Base-by-base conservation (phyloP, 2,113 vertebrate genomes). In the Monopterus albus region DNA sequence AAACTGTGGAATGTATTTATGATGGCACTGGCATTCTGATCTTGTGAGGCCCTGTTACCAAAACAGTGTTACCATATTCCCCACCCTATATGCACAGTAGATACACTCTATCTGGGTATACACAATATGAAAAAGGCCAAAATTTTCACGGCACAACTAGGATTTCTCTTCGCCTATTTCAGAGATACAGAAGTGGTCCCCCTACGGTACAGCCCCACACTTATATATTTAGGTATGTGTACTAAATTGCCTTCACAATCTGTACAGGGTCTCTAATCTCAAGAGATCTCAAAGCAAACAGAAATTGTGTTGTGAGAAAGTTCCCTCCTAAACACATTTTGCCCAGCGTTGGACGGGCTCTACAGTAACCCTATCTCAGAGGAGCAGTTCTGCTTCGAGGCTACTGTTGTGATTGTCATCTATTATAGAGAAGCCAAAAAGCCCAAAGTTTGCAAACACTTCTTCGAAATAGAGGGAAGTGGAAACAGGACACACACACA, bases 391-490 rank as follows among this genome's bases (percentile, higher is more conserved):
- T 78, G 80, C 84, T 84, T 70, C 13, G 39, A 82, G 74, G 70
- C 70, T 79, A 86, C 77, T 83, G 72, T 78, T 72, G 83, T 81
- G 83, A 89, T 86, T 88, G 76, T 84, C 83, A 88, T 88, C 74
- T 85, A 87, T 89, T 88, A 87, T 87, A 84, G 78, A 91, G 71
- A 57, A 82, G 74, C 60, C 52, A 64, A 84, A 72, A 83, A 82
- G 58, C 49, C 31, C 26, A 81, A 84, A 79, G 79, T 84, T 84
- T 81, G 55, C 36, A 69, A 68, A 65, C 51, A 38, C 40, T 60
- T 20, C 68, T 82, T 39, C 45, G 72, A 62, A 84, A 77, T 15
- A 61, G 57, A 77, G 47, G 56, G 50, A 78, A 61, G 11, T 57
- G 31, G 49, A 51, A 49, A 35, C 28, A 45, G 55, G 45, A 69